Evolutionary conservation across 2,797 vertebrate genomes (phyloP), one percentile per base, ranked within the genome.

Genomic region (Falco columbarius): DNA sequence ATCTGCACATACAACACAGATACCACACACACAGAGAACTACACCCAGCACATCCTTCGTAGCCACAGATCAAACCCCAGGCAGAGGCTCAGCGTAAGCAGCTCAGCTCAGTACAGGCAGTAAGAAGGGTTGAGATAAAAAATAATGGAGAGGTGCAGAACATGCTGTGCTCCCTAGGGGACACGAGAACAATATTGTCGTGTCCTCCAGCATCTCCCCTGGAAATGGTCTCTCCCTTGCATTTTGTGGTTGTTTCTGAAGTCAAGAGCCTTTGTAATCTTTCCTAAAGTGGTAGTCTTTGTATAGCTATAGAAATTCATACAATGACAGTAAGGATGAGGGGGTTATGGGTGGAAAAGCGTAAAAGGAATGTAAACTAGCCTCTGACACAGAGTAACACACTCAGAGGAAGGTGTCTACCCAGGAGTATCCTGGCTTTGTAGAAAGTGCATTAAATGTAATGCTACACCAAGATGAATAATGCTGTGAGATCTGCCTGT

Each of bases 1-100:
- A 2, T 10, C 24, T 72, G 36, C 52, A n/a, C 9, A 0, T 9
- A 0, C 0, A 42, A 11, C 32, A 34, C 47, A 30, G 52, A 73
- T 49, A 34, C 61, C 65, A 27, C 77, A 63, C 32, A 54, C 5
- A 30, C 4, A 34, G 14, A 26, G 10, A 54, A 14, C 42, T 14
- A 44, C 4, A 2, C 34, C 30, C 61, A 67, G 46, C 54, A 63
- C 61, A 38, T 56, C 36, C 51, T 79, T 46, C 61, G 52, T 6
- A 62, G 52, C 34, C 85, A 54, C 65, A 49, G 34, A 6, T 14
- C 86, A n/a, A 47, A 51, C 46, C 16, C 22, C 21, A 7, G 49
- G 23, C 56, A 40, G 15, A 49, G 20, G 14, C 20, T 32, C 0
- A 6, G 27, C 2, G 0, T 27, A 30, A 81, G 61, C 66, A 40